Evolutionary conservation across 2,888 invertebrate genomes (phyloP), one percentile per base, ranked within the genome.

Genomic region (Chymomyza procnemis): DNA sequence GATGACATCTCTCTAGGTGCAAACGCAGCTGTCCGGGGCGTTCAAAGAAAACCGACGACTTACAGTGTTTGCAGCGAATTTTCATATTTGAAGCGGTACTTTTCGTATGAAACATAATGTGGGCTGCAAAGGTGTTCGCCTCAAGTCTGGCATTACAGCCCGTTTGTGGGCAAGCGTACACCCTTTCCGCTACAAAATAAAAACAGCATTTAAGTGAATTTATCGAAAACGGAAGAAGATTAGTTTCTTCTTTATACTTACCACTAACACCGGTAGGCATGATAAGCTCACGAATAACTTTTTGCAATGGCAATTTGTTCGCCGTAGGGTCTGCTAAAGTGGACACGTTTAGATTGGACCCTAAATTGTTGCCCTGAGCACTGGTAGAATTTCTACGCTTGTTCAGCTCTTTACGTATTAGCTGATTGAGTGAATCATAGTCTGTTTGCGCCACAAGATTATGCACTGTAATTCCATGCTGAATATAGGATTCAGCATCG

Each of bases 1-100:
- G 93, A 72, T 95, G 95, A 2, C 90, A 85, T 72, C 92, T 92
- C 16, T 92, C 92, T 30, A 95, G 88, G 80, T 95, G 95, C 5
- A 93, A 92, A 12, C 93, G 79, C 19, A 94, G 89, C 88, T 86
- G 0, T 0, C 72, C 63, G 0, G 83, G 64, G 0, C 76, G 73
- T 5, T 81, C 76, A 52, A 74, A 80, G 16, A 58, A 65, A 0
- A 69, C 64, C 0, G 57, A 48, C 12, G 80, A 78, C 6, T 68
- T 68, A 4, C 90, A 89, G 52, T 83, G 88, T 63, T 83, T 82
- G 55, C 84, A 80, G 1, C 1, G 16, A 0, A 75, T 55, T 8
- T 56, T 18, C 41, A 75, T 73, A 30, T 73, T 71, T 8, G 65
- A 73, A 2, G 72, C 61, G 46, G 12, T 69, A 60, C 74, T 58